Evolutionary conservation across 2,113 vertebrate species (phyloP), one percentile per base, ranked within the genome.

Genomic region (Phalacrocorax pelagicus): DNA sequence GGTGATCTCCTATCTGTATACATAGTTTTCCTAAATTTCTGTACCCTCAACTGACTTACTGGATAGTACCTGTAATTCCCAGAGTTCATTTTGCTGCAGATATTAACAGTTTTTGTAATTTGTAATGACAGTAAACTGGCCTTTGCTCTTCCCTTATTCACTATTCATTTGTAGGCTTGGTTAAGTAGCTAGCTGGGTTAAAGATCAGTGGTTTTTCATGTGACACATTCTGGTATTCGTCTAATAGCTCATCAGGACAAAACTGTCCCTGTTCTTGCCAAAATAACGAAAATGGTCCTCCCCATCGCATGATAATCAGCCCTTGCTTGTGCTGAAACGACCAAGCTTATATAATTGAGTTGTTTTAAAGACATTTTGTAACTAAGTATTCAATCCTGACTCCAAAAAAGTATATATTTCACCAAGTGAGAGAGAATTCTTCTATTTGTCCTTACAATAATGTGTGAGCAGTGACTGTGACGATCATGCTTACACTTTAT

Each of bases 211-310:
- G 97, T 97, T 98, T 98, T 98, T 98, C 99, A 99, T 99, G 99
- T 99, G 99, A 99, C 98, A 98, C 96, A 97, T 90, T 92, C 97
- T 98, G 97, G 98, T 97, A 98, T 98, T 99, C 98, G 98, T 98
- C 98, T 99, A 98, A 99, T 98, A 98, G 98, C 98, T 98, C 94
- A 40, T 98, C 96, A 98, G 98, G 98, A 99, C 99, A 99, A 99
- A 99, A 99, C 98, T 99, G 99, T 99, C 98, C 98, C 99, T 99
- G 99, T 99, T 99, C 98, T 98, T 97, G 94, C 96, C 98, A 98
- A 98, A 98, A 98, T 98, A 97, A 98, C 97, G 98, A 98, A 98
- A 98, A 96, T 96, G 97, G 98, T 97, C 98, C 98, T 98, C 98
- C 97, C 97, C 97, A 98, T 98, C 99, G 98, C 98, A 99, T 99